Conservation (phyloP, 2,797 vertebrate genomes). For the Anguilla pacifica region DNA sequence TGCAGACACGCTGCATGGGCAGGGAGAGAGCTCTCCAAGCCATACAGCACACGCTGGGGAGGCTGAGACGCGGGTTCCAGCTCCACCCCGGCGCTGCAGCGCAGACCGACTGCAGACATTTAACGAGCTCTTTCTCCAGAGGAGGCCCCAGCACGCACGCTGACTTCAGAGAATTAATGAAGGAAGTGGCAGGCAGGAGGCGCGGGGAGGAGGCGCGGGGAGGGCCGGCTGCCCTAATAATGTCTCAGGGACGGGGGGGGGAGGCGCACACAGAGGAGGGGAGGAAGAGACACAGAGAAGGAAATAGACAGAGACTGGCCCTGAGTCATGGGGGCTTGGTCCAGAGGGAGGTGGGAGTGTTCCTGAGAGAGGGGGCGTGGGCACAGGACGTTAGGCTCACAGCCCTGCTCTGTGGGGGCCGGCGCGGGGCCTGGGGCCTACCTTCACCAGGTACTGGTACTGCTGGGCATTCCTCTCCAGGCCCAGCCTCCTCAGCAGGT, state of each 20-base stretch:
- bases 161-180: background rate
- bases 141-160: background rate
- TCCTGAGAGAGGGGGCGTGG: background rate
- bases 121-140: background rate
- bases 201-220: background rate
- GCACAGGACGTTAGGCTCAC: background rate
- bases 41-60: background rate
- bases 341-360: background rate
- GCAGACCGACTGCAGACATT: background rate
- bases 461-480: conserved; percentile 90
- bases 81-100: background rate
- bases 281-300: background rate
- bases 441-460: conserved; percentile 95
- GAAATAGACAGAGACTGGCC: background rate
- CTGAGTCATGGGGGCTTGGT: background rate
- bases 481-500: conserved; percentile 87
- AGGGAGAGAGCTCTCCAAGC: background rate
- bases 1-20: background rate
- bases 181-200: background rate
- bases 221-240: background rate
- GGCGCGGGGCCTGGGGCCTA: conserved; percentile 51
- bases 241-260: no score
- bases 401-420: background rate
- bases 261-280: background rate
- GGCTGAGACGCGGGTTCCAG: background rate